Evolutionary conservation across 2,113 vertebrate species (phyloP), one percentile per base, ranked within the genome.

Genomic region (Mobula birostris): DNA sequence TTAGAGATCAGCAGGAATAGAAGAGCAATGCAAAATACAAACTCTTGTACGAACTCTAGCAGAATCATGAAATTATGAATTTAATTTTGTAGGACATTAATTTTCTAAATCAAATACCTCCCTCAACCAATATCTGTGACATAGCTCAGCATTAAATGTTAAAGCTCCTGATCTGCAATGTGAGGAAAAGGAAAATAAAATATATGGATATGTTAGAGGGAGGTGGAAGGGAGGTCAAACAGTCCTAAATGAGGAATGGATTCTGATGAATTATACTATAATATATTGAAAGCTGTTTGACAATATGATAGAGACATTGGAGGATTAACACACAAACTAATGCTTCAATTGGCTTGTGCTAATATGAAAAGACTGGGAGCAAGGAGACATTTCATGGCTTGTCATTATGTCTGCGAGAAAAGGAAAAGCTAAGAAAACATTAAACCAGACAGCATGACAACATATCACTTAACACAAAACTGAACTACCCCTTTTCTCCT

Each of bases 371-470:
- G 85, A 90, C n/a, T 32, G 32, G 61, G 85, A 90, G 85, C 85
- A 90, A 32, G 61, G 61, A 66, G 66, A 61, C 85, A 90, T 90
- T 90, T 90, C 85, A 68, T 19, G 61, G 85, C 85, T 90, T 90
- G 85, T 90, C 85, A 90, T 32, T 66, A 17, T 68, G 61, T 32
- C 85, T 66, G 61, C 32, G 85, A 90, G 85, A 90, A 58, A 90
- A 90, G 5, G 61, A 90, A 90, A 90, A 90, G 85, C 85, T 90
- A 90, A 90, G 61, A 90, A 90, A 90, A 90, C 85, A 90, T 68
- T 90, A 90, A 90, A 66, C 85, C 85, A 90, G 85, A 90, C 85
- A 90, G 61, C 85, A 7, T 90, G 85, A 90, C 85, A 90, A 90
- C 85, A 88, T 61, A 32, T 88, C 61, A 90, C 85, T 90, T 90